Conservation (phyloP, 2,113 vertebrate genomes). For the Ciconia maguari region DNA sequence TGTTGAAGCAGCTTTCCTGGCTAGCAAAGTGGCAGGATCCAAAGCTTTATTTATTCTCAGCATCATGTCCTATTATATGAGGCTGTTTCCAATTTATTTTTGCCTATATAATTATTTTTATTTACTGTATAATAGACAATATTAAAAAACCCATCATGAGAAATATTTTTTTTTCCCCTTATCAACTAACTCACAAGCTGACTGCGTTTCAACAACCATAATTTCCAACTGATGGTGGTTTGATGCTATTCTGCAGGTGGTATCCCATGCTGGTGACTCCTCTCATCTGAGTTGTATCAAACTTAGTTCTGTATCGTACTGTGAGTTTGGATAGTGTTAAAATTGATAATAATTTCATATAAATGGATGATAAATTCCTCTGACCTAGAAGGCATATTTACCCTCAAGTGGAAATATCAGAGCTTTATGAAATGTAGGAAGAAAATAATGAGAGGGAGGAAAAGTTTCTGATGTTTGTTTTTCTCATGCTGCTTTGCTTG, state of each 20-base stretch:
- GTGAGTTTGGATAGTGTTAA: neutral
- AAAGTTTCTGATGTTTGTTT: conserved; percentile 63
- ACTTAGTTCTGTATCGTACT: neutral
- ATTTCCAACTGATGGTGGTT: no score
- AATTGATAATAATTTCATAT: neutral
- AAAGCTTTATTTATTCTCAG: neutral
- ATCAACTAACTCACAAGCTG: neutral
- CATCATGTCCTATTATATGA: neutral
- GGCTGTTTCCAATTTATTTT: neutral
- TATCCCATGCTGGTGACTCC: neutral
- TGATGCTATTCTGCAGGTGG: neutral
- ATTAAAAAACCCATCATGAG: neutral
- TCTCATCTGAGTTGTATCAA: neutral
- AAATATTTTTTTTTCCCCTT: neutral
- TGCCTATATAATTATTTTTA: neutral
- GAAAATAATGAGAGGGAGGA: neutral
- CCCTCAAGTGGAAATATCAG: neutral
- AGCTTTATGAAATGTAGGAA: conserved; percentile 41
- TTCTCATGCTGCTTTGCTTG: conserved; percentile 56
- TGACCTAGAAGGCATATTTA: neutral
- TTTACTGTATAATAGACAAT: neutral
- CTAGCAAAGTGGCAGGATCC: neutral
- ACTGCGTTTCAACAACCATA: neutral
- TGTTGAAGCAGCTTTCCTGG: neutral
- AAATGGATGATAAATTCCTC: neutral